Evolutionary conservation across 2,113 vertebrate genomes (phyloP).

Genomic region (Thamnaconus septentrionalis): DNA sequence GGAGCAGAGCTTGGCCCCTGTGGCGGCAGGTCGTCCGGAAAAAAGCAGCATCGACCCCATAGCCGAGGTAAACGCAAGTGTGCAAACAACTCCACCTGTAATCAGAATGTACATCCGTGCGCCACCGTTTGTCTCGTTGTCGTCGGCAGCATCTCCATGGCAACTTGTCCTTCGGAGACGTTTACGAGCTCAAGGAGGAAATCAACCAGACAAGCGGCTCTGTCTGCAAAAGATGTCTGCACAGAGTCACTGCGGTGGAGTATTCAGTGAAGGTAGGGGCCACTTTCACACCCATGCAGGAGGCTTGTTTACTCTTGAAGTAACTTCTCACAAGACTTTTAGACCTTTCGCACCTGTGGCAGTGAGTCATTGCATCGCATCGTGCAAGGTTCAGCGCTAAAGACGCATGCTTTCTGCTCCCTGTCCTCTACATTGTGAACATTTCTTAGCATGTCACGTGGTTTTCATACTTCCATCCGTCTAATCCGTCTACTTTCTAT

Average conservation of each 20-base stretch:
- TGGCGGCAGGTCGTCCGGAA: constrained; percentile 51
- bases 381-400: too few relatives aligned
- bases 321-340: not conserved
- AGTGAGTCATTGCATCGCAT: too few relatives aligned
- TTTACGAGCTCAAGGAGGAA: constrained; percentile 93
- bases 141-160: constrained; percentile 85
- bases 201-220: constrained; percentile 85
- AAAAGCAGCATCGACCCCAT: constrained; percentile 82
- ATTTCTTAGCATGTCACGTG: not conserved
- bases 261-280: constrained; percentile 89
- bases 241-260: constrained; percentile 88
- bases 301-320: not conserved
- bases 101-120: not conserved
- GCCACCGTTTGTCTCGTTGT: not conserved
- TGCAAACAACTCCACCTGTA: too few relatives aligned
- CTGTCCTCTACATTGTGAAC: not conserved
- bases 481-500: not conserved
- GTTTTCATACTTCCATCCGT: not conserved
- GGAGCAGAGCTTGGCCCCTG: constrained; percentile 68
- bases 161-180: constrained; percentile 87
- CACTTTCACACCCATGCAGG: constrained; percentile 16
- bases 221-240: constrained; percentile 87
- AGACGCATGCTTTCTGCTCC: too few relatives aligned
- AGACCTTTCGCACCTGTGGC: too few relatives aligned
- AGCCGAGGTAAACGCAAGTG: constrained; percentile 82